phyloP scores from a whole-genome alignment of 2,888 invertebrate genomes.

The Dioctria linearis region DNA sequence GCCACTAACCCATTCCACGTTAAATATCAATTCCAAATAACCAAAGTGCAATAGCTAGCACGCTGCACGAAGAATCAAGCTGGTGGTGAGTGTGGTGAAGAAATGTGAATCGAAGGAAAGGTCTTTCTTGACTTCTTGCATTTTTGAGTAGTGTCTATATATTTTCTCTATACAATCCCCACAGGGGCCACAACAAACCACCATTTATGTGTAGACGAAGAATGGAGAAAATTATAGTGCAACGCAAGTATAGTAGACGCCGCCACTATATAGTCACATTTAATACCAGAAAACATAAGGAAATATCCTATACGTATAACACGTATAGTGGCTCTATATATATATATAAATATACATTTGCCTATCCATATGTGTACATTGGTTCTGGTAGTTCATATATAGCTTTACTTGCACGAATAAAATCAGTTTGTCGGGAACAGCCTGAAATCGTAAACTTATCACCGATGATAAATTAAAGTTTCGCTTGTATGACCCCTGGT shows the following conservation, averaged over 20 bases:
- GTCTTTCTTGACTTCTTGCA: slow-evolving; percentile 10
- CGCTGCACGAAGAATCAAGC: background rate
- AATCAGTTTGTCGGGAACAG: slow-evolving; percentile 49
- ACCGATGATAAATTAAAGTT: slow-evolving; percentile 44
- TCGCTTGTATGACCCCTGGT: slow-evolving; percentile 29
- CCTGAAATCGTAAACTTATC: slow-evolving; percentile 41
- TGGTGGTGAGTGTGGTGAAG: slow-evolving; percentile 13
- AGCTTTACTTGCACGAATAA: background rate
- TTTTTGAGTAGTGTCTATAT: background rate
- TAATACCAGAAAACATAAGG: slow-evolving; percentile 35
- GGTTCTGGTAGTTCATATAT: background rate
- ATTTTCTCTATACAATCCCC: background rate
- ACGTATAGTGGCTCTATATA: slow-evolving; percentile 23
- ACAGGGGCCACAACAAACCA: background rate
- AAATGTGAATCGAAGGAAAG: slow-evolving; percentile 41
- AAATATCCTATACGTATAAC: background rate
- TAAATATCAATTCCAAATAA: no score
- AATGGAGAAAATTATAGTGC: slow-evolving; percentile 25
- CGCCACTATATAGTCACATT: background rate
- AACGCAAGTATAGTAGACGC: slow-evolving; percentile 3
- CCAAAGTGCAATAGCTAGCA: background rate
- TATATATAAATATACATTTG: slow-evolving; percentile 3
- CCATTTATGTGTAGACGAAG: slow-evolving; percentile 23
- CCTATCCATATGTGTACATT: background rate
- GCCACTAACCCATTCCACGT: no score